phyloP scores from a whole-genome alignment of 1,140 invertebrate genomes.

The Drosophila melanogaster region DNA sequence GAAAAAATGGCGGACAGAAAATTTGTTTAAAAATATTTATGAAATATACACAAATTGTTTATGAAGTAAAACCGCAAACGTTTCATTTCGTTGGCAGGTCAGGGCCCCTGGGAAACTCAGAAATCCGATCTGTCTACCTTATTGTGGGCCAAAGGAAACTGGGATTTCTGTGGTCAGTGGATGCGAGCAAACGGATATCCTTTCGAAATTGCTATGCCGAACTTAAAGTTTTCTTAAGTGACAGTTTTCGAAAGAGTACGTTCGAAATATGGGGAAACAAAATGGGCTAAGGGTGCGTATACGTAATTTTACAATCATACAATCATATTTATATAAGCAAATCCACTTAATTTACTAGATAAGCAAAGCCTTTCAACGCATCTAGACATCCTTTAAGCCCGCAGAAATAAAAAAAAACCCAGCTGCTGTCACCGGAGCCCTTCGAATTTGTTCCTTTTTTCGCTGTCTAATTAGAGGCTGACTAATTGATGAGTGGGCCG shows the following conservation, averaged over 20 bases:
- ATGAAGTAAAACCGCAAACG: conserved; percentile 74
- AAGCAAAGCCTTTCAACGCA: neutral
- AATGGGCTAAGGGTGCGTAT: neutral
- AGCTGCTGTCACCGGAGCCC: neutral
- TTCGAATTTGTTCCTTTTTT: conserved; percentile 28
- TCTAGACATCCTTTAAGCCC: neutral
- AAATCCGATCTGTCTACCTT: conserved; percentile 39
- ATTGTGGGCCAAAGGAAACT: neutral
- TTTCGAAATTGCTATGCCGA: conserved; percentile 8
- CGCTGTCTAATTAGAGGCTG: conserved; percentile 62
- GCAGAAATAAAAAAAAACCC: neutral
- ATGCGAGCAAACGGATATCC: conserved; percentile 7
- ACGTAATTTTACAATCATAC: neutral
- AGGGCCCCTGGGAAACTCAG: conserved; percentile 11
- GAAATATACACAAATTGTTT: conserved; percentile 73
- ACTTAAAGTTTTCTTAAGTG: neutral
- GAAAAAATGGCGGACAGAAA: conserved; percentile 29
- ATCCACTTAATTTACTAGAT: neutral
- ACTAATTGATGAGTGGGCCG: conserved; percentile 64
- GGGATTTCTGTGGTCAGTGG: conserved; percentile 4
- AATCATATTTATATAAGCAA: neutral
- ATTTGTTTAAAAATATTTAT: conserved; percentile 66
- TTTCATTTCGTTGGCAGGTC: conserved; percentile 54
- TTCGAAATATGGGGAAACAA: too few species aligned
- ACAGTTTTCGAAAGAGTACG: too few species aligned